Base-by-base conservation (phyloP, 2,888 invertebrate species). In the Aradus depressus region DNA sequence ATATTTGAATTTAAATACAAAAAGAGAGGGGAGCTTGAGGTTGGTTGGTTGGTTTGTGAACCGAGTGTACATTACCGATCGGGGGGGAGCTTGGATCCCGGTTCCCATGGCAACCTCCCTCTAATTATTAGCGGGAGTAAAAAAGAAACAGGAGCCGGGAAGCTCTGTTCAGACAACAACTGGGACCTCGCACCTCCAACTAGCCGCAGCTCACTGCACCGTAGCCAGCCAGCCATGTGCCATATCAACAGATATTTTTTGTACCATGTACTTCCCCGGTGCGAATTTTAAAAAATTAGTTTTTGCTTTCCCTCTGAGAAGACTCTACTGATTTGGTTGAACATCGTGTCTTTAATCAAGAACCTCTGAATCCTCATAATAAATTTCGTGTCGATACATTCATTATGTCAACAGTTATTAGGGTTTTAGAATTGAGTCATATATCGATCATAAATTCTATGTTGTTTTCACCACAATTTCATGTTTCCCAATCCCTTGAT, bases 61-160 rank as follows among this genome's bases (percentile, higher is more conserved):
- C 54, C 44, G 56, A 56, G 55, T 49, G 58, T 58, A 59, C 60
- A 58, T 52, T 61, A 62, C 61, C 60, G 62, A 62, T 61, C 61
- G 61, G 58, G 51, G 41, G 51, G 51, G 59, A 54, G 59, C 41
- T 52, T 44, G 54, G 59, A 44, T 41, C 48, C 52, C 51, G 43
- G 60, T 60, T 54, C 52, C 61, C 60, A 60, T 61, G 60, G 61
- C 58, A 60, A 61, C 62, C 57, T 53, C 61, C 56, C 55, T 61
- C 61, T 62, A 62, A 62, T 62, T 61, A 62, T 61, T 62, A 62
- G 58, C 55, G 57, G 54, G 59, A 59, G 54, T 53, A 56, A 58
- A 60, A 58, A 57, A 57, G 58, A 58, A 58, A 52, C 56, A 54
- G 44, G 32, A 31, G 41, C 34, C 14, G 23, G 43, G 43, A 42